phyloP scores from a whole-genome alignment of 1,140 invertebrate species.

The Drosophila sturtevanti region DNA sequence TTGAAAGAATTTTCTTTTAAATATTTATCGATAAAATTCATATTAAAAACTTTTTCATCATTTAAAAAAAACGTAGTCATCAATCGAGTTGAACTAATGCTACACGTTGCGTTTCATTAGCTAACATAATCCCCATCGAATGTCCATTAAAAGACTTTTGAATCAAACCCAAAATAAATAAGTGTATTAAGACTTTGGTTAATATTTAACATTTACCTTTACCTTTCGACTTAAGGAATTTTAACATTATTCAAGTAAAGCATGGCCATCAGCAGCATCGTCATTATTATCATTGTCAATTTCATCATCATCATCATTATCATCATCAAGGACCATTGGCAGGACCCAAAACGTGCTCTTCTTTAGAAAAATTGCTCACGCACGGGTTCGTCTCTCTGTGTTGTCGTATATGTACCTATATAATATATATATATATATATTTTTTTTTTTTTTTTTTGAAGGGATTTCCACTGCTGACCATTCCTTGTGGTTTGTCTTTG shows the following conservation, averaged over 20 bases:
- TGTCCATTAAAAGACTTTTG: slow-evolving; percentile 29
- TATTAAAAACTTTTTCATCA: neutral
- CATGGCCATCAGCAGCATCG: slow-evolving; percentile 23
- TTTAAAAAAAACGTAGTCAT: neutral
- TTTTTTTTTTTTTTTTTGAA: neutral
- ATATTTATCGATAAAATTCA: neutral
- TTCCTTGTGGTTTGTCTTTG: slow-evolving; percentile 55
- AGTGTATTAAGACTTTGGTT: slow-evolving; percentile 34
- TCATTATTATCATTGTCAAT: slow-evolving; percentile 17
- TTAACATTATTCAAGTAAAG: slow-evolving; percentile 25
- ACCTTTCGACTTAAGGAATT: slow-evolving; percentile 20
- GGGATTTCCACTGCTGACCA: slow-evolving; percentile 56
- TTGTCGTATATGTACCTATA: neutral
- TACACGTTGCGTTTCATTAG: slow-evolving; percentile 45
- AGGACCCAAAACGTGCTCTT: slow-evolving; percentile 47
- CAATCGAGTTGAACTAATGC: slow-evolving; percentile 20
- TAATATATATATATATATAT: neutral
- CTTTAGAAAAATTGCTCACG: slow-evolving; percentile 71
- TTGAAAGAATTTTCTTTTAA: neutral
- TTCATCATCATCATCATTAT: slow-evolving; percentile 30
- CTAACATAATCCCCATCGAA: slow-evolving; percentile 13
- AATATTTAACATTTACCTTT: slow-evolving; percentile 38
- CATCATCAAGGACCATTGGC: slow-evolving; percentile 16
- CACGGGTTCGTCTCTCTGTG: slow-evolving; percentile 47
- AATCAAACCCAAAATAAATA: slow-evolving; percentile 22